A percentile compares a stretch with the other conserved stretches of the same genome.
Evolutionary conservation across 2,797 vertebrate species (phyloP).

Genomic region (Botia kubotai): DNA sequence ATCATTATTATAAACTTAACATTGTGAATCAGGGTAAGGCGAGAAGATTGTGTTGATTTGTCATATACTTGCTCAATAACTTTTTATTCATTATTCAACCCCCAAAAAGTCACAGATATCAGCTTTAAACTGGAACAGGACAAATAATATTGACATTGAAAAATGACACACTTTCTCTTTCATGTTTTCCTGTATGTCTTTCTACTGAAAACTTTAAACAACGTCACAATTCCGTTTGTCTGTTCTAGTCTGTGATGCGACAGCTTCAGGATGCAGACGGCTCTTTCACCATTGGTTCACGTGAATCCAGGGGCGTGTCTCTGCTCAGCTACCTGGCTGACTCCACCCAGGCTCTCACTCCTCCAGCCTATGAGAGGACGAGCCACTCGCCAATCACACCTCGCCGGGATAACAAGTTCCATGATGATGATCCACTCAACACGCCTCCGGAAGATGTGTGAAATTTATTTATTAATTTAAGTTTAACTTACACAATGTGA

Average conservation of each 20-base stretch:
- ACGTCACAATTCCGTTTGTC: neutral
- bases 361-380: conserved; percentile 51
- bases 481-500: neutral
- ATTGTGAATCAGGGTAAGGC: too few relatives aligned
- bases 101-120: too few relatives aligned
- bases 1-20: too few relatives aligned
- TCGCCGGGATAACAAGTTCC: conserved; percentile 57
- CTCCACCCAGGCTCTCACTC: conserved; percentile 36
- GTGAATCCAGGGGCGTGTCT: conserved; percentile 79
- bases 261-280: conserved; percentile 76
- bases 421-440: conserved; percentile 66
- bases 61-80: too few relatives aligned
- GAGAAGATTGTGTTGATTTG: too few relatives aligned
- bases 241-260: conserved; percentile 79
- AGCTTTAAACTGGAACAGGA: too few relatives aligned
- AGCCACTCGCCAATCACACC: conserved; percentile 43
- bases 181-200: too few relatives aligned
- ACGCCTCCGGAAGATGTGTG: conserved; percentile 63
- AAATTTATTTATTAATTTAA: neutral
- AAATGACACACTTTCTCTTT: neutral
- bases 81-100: too few relatives aligned
- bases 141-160: neutral
- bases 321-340: conserved; percentile 86
- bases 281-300: conserved; percentile 68
- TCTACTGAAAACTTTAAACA: neutral